Conservation (phyloP, 2,797 vertebrate species). For the Ctenosaura bakeri region DNA sequence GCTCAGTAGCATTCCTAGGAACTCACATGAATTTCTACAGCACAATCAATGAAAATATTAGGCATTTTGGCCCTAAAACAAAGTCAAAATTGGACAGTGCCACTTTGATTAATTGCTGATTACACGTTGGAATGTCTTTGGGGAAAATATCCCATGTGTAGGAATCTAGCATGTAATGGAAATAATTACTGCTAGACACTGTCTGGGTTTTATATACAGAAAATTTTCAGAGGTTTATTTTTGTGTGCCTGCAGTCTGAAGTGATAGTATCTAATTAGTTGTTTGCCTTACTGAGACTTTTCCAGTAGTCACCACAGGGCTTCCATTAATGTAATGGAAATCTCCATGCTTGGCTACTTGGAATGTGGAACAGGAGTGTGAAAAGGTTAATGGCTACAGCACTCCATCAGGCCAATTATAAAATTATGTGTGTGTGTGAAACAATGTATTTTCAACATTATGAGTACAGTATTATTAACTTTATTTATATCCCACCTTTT, state of each 20-base stretch:
- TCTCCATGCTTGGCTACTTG: not conserved
- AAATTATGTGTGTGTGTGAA: too few species aligned
- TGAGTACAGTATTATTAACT: too few species aligned
- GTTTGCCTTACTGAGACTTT: not conserved
- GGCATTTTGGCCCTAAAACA: not conserved
- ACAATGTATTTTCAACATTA: too few species aligned
- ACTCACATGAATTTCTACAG: not conserved
- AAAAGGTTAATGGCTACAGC: not conserved
- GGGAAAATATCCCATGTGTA: not conserved
- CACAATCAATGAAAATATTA: too few species aligned
- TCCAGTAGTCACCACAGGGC: not conserved
- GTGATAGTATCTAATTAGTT: not conserved
- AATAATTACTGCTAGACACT: not conserved
- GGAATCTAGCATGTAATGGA: not conserved
- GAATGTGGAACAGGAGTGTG: not conserved
- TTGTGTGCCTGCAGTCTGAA: not conserved
- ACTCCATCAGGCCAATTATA: too few species aligned
- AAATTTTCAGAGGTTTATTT: not conserved
- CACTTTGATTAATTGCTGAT: not conserved
- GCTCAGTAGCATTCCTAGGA: not conserved
- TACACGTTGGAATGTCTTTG: too few species aligned
- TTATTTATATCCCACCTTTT: too few species aligned
- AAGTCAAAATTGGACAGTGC: not conserved
- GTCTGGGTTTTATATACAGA: not conserved
- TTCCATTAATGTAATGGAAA: not conserved